phyloP scores from a whole-genome alignment of 1,140 invertebrate genomes.

The Zaprionus tsacasi region DNA sequence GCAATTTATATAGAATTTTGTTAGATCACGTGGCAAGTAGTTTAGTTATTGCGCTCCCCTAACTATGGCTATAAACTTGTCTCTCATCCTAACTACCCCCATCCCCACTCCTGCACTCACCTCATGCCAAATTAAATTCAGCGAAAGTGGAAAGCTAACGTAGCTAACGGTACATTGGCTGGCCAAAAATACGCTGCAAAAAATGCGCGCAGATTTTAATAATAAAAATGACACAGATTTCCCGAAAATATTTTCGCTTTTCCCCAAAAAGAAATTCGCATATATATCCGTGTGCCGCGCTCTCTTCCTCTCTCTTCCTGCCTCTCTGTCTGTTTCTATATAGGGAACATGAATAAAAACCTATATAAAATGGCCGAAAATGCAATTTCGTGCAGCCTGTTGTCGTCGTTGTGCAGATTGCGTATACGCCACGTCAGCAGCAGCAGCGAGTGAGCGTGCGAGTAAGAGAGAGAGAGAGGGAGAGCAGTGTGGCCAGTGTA shows the following conservation, averaged over 20 bases:
- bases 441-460: not conserved
- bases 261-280: not conserved
- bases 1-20: too few species aligned
- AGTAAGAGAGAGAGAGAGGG: not conserved
- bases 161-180: constrained; percentile 3
- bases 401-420: constrained; percentile 28
- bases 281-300: not conserved
- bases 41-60: not conserved
- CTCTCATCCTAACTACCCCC: not conserved
- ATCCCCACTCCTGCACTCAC: not conserved
- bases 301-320: not conserved
- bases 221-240: constrained; percentile 81
- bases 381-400: constrained; percentile 58
- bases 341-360: constrained; percentile 1
- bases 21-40: too few species aligned
- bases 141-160: constrained; percentile 27
- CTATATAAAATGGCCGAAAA: constrained; percentile 51
- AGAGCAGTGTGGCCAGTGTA: not conserved
- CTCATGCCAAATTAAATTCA: not conserved
- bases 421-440: constrained; percentile 48
- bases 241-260: constrained; percentile 36
- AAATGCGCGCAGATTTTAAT: constrained; percentile 63
- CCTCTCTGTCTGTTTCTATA: constrained; percentile 9
- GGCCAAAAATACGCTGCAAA: constrained; percentile 45
- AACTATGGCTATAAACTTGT: not conserved